phyloP scores from a whole-genome alignment of 2,113 vertebrate genomes.

The Cettia cetti region DNA sequence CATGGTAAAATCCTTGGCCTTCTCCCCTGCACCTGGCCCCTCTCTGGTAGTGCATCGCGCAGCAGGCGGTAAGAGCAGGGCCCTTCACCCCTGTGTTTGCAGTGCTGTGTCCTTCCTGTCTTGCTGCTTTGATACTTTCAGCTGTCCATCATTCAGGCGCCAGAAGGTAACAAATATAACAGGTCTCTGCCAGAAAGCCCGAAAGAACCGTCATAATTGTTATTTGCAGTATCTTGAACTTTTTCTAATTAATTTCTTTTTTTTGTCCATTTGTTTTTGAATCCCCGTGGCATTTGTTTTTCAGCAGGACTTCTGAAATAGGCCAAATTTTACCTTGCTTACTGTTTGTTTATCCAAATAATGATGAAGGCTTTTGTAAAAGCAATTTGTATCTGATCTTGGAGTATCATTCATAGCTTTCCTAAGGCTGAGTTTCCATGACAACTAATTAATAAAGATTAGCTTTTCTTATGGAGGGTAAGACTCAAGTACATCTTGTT shows the following conservation, averaged over 20 bases:
- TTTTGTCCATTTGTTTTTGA: background rate
- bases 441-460: slow-evolving; percentile 56
- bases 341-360: background rate
- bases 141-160: background rate
- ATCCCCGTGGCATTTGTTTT: background rate
- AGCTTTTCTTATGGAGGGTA: background rate
- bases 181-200: background rate
- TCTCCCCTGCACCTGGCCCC: background rate
- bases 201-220: background rate
- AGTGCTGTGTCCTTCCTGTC: background rate
- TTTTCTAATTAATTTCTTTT: background rate
- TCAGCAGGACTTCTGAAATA: background rate
- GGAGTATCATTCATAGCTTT: slow-evolving; percentile 4
- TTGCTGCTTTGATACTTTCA: background rate
- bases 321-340: background rate
- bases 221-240: background rate
- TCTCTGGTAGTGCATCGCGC: background rate
- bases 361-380: background rate
- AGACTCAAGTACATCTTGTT: slow-evolving; percentile 35
- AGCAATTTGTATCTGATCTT: background rate
- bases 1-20: background rate
- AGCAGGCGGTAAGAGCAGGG: background rate
- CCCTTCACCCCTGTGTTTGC: background rate
- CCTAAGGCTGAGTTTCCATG: slow-evolving; percentile 9
- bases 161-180: background rate